phyloP scores from a whole-genome alignment of 1,140 invertebrate species.

The Elysia chlorotica region DNA sequence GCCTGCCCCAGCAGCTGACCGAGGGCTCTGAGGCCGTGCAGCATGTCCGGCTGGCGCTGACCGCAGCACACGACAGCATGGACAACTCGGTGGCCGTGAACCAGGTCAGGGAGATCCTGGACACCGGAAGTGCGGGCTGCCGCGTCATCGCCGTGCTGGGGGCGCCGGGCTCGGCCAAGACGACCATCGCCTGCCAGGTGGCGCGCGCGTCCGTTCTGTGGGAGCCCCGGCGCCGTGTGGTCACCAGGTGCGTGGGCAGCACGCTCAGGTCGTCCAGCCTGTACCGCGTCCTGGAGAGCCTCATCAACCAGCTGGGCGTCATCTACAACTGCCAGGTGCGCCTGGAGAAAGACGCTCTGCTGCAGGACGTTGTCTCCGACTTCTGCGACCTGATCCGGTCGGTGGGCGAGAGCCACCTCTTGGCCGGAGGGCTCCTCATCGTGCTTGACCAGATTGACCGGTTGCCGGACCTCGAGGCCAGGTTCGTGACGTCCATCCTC shows the following conservation, averaged over 20 bases:
- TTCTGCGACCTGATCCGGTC: slow-evolving; percentile 18
- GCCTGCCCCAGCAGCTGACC: slow-evolving; percentile 24
- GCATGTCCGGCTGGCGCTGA: slow-evolving; percentile 20
- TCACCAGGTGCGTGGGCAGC: slow-evolving; percentile 23
- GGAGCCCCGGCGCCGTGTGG: slow-evolving; percentile 15
- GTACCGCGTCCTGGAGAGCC: slow-evolving; percentile 23
- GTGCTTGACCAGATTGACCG: slow-evolving; percentile 28
- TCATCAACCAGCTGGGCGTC: slow-evolving; percentile 25
- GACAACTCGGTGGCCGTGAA: slow-evolving; percentile 1
- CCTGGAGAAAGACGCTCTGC: slow-evolving; percentile 12
- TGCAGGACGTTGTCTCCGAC: slow-evolving; percentile 12
- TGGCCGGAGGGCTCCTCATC: slow-evolving; percentile 18
- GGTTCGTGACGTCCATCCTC: slow-evolving; percentile 20
- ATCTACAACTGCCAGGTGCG: slow-evolving; percentile 16
- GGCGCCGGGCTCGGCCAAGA: slow-evolving; percentile 25
- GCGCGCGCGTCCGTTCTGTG: slow-evolving; percentile 1
- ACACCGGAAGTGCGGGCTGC: background rate
- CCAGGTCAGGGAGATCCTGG: slow-evolving; percentile 5
- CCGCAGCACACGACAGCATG: background rate
- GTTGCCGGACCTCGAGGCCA: slow-evolving; percentile 15
- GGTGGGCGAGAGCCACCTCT: slow-evolving; percentile 3
- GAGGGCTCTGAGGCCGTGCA: slow-evolving; percentile 23
- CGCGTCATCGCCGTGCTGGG: slow-evolving; percentile 16
- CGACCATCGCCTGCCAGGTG: slow-evolving; percentile 20
- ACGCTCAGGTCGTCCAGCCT: slow-evolving; percentile 25